Evolutionary conservation across 1,140 invertebrate species (phyloP).

Genomic region (Philaenus spumarius): DNA sequence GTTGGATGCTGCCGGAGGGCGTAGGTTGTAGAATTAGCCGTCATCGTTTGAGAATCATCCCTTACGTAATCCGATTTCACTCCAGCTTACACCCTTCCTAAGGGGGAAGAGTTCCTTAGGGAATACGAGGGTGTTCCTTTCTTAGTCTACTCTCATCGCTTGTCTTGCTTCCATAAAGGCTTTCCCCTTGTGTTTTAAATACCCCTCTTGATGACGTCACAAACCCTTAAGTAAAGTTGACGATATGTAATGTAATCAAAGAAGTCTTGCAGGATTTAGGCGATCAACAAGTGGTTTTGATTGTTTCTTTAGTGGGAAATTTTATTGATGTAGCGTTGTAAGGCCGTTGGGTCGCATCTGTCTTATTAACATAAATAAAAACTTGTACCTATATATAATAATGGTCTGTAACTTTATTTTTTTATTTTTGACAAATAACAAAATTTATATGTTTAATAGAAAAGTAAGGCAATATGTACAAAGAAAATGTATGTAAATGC

Average conservation of each 20-base stretch:
- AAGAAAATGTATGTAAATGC: too few relatives aligned
- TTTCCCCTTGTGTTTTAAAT: neutral
- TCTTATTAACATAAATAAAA: too few relatives aligned
- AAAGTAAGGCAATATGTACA: too few relatives aligned
- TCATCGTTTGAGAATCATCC: slow-evolving; percentile 24
- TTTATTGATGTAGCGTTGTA: too few relatives aligned
- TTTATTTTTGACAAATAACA: too few relatives aligned
- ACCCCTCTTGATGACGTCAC: neutral
- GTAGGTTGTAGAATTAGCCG: slow-evolving; percentile 16
- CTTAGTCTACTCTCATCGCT: slow-evolving; percentile 35
- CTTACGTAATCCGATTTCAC: slow-evolving; percentile 23
- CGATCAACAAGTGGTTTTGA: too few relatives aligned
- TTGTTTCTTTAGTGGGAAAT: too few relatives aligned
- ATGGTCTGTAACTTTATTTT: too few relatives aligned
- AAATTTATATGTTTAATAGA: too few relatives aligned
- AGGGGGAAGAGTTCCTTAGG: slow-evolving; percentile 33
- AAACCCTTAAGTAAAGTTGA: neutral
- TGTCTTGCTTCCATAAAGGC: neutral
- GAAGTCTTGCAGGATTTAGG: too few relatives aligned
- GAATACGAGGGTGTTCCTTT: slow-evolving; percentile 43
- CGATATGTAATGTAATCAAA: neutral
- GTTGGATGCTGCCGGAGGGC: neutral
- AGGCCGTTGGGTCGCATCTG: too few relatives aligned
- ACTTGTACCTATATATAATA: too few relatives aligned
- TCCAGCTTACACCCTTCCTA: slow-evolving; percentile 19